Percentiles rank a stretch among this genome's conserved stretches.
phyloP scores from a whole-genome alignment of 2,888 invertebrate genomes.

The Meiosimyza decipiens region DNA sequence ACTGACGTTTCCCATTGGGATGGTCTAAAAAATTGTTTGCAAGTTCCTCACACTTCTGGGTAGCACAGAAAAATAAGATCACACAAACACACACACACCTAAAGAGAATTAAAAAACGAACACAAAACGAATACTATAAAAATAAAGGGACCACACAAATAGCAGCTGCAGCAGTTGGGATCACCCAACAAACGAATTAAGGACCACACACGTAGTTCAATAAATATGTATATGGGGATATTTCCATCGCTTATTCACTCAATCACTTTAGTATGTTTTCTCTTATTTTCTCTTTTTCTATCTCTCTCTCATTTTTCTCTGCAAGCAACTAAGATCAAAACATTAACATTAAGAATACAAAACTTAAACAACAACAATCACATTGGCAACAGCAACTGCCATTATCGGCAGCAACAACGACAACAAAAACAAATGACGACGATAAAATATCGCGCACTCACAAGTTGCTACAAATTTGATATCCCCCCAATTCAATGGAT shows the following conservation, averaged over 20 bases:
- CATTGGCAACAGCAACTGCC: slow-evolving; percentile 38
- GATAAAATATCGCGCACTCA: slow-evolving; percentile 20
- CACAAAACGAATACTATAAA: not conserved
- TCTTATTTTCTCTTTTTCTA: slow-evolving; percentile 1
- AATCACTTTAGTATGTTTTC: not conserved
- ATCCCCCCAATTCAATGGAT: slow-evolving; percentile 6
- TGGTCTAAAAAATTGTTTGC: too few species aligned
- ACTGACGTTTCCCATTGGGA: too few species aligned
- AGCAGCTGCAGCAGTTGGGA: not conserved
- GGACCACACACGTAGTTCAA: slow-evolving; percentile 27
- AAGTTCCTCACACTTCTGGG: too few species aligned
- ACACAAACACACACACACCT: too few species aligned
- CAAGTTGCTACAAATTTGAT: slow-evolving; percentile 20
- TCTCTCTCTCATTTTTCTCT: not conserved
- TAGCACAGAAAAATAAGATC: too few species aligned
- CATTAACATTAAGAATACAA: slow-evolving; percentile 44
- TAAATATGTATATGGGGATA: slow-evolving; percentile 5
- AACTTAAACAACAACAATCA: slow-evolving; percentile 47
- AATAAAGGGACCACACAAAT: slow-evolving; percentile 22
- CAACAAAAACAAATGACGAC: not conserved
- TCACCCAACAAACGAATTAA: slow-evolving; percentile 33
- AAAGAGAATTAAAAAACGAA: too few species aligned
- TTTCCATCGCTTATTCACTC: not conserved
- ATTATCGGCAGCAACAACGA: slow-evolving; percentile 42
- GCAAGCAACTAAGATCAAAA: too few species aligned